phyloP scores from a whole-genome alignment of 2,888 invertebrate species.

The Papilio protenor region DNA sequence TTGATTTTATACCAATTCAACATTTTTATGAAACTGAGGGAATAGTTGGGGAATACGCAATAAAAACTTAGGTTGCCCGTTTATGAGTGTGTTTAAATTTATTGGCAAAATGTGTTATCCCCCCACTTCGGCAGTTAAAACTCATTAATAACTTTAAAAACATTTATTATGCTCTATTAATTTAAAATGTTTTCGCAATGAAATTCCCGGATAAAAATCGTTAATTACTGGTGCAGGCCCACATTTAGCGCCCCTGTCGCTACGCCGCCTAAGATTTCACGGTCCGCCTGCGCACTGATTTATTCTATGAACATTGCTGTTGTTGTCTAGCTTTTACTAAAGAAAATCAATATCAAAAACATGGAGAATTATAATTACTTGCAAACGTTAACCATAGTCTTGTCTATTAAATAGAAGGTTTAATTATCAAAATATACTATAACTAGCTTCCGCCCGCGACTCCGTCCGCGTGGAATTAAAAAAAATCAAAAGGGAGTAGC shows the following conservation, averaged over 20 bases:
- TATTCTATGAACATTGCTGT: conserved; percentile 6
- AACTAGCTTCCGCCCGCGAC: too few species aligned
- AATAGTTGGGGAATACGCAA: too few species aligned
- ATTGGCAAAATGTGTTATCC: too few species aligned
- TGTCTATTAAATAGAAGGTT: not conserved
- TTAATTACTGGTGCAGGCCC: conserved; percentile 17
- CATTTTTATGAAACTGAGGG: too few species aligned
- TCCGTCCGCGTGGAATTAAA: too few species aligned
- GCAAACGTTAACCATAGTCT: not conserved
- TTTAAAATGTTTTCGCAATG: conserved; percentile 19
- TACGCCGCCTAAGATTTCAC: conserved; percentile 31
- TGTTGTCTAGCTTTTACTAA: not conserved
- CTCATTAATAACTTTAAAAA: not conserved
- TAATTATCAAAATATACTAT: too few species aligned
- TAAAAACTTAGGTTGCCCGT: too few species aligned
- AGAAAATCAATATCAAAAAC: not conserved
- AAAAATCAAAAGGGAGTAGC: too few species aligned
- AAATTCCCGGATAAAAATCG: conserved; percentile 15
- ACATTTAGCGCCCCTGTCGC: conserved; percentile 24
- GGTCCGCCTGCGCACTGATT: conserved; percentile 28
- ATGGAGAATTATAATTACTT: not conserved
- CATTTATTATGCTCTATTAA: not conserved
- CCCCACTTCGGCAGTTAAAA: not conserved
- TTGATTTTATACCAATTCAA: too few species aligned
- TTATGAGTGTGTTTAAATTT: too few species aligned